Evolutionary conservation across 2,113 vertebrate species (phyloP).

Genomic region (Nematolebias whitei): DNA sequence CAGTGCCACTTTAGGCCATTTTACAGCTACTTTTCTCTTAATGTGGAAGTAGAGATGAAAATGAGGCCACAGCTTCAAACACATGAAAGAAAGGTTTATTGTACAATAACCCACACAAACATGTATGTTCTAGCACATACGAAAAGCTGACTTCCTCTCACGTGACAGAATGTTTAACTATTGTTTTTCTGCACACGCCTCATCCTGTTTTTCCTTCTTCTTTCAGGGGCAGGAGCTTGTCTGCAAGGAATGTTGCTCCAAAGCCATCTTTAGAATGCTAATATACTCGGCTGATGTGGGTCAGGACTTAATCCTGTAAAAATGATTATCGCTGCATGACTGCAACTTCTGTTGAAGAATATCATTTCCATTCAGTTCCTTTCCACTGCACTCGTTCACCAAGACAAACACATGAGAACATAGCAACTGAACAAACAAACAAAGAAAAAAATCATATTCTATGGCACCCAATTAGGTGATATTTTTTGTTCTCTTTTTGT

Average conservation of each 20-base stretch:
- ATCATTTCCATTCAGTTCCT: slow-evolving; percentile 72
- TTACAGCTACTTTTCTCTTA: slow-evolving; percentile 17
- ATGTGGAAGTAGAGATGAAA: too few species aligned
- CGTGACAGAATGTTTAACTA: background rate
- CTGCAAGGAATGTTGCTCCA: slow-evolving; percentile 64
- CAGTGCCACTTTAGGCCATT: slow-evolving; percentile 9
- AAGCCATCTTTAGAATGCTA: slow-evolving; percentile 71
- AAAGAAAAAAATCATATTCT: slow-evolving; percentile 36
- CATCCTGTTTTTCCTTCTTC: slow-evolving; percentile 34
- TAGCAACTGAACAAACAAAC: slow-evolving; percentile 47
- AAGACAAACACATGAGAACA: slow-evolving; percentile 44
- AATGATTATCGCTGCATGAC: slow-evolving; percentile 74
- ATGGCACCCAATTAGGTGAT: slow-evolving; percentile 24
- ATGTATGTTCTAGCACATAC: background rate
- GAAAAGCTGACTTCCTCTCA: slow-evolving; percentile 11
- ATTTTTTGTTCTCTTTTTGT: slow-evolving; percentile 5
- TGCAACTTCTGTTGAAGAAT: slow-evolving; percentile 74
- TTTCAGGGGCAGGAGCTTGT: slow-evolving; percentile 55
- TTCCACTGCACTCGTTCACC: slow-evolving; percentile 52
- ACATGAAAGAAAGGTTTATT: background rate
- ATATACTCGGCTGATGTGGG: slow-evolving; percentile 75
- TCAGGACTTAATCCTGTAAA: slow-evolving; percentile 79
- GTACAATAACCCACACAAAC: slow-evolving; percentile 9
- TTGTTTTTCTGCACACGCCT: slow-evolving; percentile 13
- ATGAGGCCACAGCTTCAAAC: slow-evolving; percentile 17